These are phyloP conservation scores for Phalacrocorax brasilianus DNA, from an alignment of 2,113 vertebrate species.

Conservation along the genomic window DNA sequence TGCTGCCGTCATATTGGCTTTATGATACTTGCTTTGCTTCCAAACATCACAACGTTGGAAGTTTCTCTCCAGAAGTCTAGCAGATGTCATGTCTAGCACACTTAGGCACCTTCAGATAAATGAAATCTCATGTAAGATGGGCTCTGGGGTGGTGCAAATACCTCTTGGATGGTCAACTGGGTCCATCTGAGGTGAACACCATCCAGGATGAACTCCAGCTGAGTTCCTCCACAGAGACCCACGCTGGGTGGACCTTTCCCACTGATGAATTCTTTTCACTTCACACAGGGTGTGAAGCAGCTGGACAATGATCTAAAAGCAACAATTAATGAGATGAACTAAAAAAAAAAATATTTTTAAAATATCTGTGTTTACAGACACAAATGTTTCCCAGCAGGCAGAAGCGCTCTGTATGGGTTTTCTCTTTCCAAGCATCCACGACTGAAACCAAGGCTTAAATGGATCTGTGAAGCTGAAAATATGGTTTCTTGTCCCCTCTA, in stretches of 20 bases:
- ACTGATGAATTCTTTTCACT: not conserved
- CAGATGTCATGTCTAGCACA: not conserved
- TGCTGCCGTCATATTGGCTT: not conserved
- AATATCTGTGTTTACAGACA: not conserved
- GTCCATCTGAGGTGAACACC: not conserved
- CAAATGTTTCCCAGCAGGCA: not conserved
- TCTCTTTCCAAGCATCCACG: not conserved
- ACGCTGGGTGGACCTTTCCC: not conserved
- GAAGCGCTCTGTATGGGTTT: not conserved
- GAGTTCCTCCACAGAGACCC: not conserved
- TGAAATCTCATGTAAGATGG: not conserved
- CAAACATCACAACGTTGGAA: not conserved
- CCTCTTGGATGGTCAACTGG: not conserved
- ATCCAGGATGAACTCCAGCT: not conserved
- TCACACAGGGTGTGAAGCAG: not conserved
- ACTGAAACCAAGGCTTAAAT: not conserved
- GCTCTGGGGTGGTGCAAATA: not conserved
- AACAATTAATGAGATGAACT: not conserved
- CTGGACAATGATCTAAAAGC: not conserved
- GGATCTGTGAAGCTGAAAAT: not conserved
- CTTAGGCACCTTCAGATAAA: not conserved
- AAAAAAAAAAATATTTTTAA: not conserved
- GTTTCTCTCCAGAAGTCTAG: not conserved
- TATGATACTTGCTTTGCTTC: not conserved
- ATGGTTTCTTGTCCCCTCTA: not conserved